A percentile compares a stretch with the other conserved stretches of the same genome.
phyloP scores from a whole-genome alignment of 2,113 vertebrate species.

The Orthonyx spaldingii region DNA sequence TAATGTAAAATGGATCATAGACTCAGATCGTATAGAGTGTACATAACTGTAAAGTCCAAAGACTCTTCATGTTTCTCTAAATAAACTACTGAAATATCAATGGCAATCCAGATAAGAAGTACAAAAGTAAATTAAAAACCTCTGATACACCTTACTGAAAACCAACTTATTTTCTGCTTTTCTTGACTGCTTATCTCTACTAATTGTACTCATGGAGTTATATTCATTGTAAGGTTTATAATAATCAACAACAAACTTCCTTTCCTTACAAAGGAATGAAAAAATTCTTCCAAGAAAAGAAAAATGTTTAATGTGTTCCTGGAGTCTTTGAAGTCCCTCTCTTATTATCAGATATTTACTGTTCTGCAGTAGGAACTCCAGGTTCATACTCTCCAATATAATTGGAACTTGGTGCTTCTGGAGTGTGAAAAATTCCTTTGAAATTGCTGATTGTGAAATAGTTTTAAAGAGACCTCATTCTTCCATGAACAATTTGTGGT shows the following conservation, averaged over 20 bases:
- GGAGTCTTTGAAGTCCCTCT: not conserved
- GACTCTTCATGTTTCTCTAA: not conserved
- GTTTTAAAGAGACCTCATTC: not conserved
- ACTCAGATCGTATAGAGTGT: too few relatives aligned
- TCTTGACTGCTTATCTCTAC: not conserved
- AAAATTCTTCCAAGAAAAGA: not conserved
- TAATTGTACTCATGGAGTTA: not conserved
- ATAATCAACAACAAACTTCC: not conserved
- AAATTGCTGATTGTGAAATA: not conserved
- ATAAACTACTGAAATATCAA: not conserved
- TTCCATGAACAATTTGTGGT: not conserved
- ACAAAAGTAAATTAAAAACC: not conserved
- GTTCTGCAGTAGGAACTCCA: not conserved
- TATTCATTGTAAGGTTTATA: not conserved
- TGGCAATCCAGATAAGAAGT: not conserved
- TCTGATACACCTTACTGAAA: accelerated
- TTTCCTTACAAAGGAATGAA: not conserved
- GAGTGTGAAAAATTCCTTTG: not conserved
- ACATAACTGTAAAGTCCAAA: not conserved
- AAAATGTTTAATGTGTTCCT: not conserved
- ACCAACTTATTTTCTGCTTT: not conserved
- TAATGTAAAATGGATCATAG: not conserved
- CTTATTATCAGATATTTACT: not conserved
- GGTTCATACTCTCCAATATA: not conserved
- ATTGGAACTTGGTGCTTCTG: not conserved